Base-by-base conservation (phyloP, 2,797 vertebrate genomes). In the Artibeus lituratus region DNA sequence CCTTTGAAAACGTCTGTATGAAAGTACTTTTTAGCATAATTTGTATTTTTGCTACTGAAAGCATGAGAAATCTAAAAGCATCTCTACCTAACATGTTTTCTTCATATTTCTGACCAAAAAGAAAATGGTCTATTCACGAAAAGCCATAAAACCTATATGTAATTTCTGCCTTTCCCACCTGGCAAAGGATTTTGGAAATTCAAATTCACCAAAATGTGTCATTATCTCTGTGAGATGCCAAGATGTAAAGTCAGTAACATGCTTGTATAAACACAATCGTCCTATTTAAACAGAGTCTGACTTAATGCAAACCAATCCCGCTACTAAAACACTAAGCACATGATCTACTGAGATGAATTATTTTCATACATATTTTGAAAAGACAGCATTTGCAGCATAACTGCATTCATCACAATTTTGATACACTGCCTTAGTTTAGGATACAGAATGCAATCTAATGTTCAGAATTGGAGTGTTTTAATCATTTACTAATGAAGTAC, bases 211-310 rank as follows among this genome's bases (percentile, higher is more conserved):
- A 78, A 95, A 90, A 87, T 92, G 70, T 97, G 55, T 94, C 78
- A 96, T 96, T 95, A 95, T 88, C 59, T 90, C 94, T 92, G 53
- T 76, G 96, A 95, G 69, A 97, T 69, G 91, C 92, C 96, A 96
- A 95, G 53, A 14, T 90, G 49, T 92, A 88, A 95, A 97, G 70
- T 91, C 51, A 96, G 86, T 85, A 94, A 94, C 51, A 51, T 88
- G 90, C 86, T 51, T 91, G 22, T 65, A 44, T 87, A 90, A 94
- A 91, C 83, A 95, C 65, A 96, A 87, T 35, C 70, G 47, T 51
- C 47, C 85, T 74, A 95, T 96, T 97, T 95, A 92, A 90, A 74
- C 76, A 92, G 89, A 59, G 82, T 87, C 91, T 97, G 85, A 94
- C 78, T 92, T 94, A 90, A 95, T 77, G 59, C 35, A 94, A 95